phyloP scores from a whole-genome alignment of 2,113 vertebrate species.

The Struthio camelus region DNA sequence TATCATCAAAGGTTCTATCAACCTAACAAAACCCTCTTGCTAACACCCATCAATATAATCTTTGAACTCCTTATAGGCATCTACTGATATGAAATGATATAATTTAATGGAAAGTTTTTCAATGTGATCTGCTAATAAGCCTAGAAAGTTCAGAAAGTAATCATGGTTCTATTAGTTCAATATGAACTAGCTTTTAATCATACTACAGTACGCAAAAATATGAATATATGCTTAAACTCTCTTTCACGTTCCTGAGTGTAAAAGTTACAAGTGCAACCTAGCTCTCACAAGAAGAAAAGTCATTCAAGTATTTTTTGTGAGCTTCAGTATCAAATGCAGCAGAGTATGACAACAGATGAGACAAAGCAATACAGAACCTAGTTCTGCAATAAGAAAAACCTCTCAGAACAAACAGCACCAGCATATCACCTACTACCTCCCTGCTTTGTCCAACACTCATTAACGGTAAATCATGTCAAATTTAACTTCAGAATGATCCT shows the following conservation, averaged over 20 bases:
- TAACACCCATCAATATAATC: neutral
- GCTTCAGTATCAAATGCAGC: neutral
- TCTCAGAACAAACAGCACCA: neutral
- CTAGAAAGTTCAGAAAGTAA: neutral
- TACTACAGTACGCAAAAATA: slow-evolving; percentile 15
- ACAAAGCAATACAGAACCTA: neutral
- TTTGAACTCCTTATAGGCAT: neutral
- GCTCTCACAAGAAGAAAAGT: neutral
- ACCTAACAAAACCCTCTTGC: neutral
- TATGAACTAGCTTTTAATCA: slow-evolving; percentile 30
- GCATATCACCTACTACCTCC: neutral
- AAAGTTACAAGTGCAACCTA: neutral
- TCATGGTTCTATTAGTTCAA: slow-evolving; percentile 1
- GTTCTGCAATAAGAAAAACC: neutral
- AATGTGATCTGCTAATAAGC: neutral
- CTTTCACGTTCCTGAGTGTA: neutral
- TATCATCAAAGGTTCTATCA: neutral
- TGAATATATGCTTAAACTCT: slow-evolving; percentile 5
- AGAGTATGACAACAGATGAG: neutral
- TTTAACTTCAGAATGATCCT: neutral
- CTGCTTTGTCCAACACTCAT: neutral
- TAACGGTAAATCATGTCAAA: neutral
- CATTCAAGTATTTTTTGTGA: neutral
- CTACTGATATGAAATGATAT: neutral
- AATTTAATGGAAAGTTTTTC: neutral